Conservation (phyloP, 92 coral and sea anemone species). For the Porites lobata region DNA sequence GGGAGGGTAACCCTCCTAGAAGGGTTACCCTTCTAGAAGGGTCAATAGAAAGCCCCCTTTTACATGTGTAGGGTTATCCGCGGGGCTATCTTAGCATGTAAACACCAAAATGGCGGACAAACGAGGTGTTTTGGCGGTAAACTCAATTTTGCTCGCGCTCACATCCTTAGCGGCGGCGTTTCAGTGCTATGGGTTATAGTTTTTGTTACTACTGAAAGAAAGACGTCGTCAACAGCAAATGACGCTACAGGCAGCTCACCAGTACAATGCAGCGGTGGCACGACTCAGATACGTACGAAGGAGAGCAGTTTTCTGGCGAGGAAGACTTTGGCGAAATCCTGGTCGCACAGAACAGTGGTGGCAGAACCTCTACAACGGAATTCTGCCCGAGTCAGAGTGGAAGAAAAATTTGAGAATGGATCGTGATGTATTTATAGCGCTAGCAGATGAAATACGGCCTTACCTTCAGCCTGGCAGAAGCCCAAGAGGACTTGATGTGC, state of each 20-base stretch:
- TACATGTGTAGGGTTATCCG: slow-evolving; percentile 37
- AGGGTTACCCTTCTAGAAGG: too few relatives aligned
- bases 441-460: slow-evolving; percentile 26
- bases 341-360: slow-evolving; percentile 56
- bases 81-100: slow-evolving; percentile 33
- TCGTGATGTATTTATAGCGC: not conserved
- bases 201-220: not conserved
- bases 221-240: slow-evolving; percentile 14
- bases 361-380: slow-evolving; percentile 23
- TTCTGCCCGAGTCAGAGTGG: slow-evolving; percentile 7
- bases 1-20: slow-evolving; percentile 39
- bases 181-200: slow-evolving; percentile 31
- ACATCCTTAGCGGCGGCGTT: slow-evolving; percentile 25
- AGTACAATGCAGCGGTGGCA: slow-evolving; percentile 14
- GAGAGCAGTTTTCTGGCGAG: slow-evolving; percentile 23
- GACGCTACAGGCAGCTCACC: slow-evolving; percentile 11
- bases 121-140: slow-evolving; percentile 31
- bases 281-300: slow-evolving; percentile 27
- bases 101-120: slow-evolving; percentile 50
- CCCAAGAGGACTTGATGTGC: not conserved
- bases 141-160: slow-evolving; percentile 35
- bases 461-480: slow-evolving; percentile 1
- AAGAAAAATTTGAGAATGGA: slow-evolving; percentile 34
- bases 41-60: slow-evolving; percentile 28
- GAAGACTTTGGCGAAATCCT: slow-evolving; percentile 19